A percentile compares a stretch with the other conserved stretches of the same genome.
Conservation (phyloP, 2,797 vertebrate species). For the Characodon lateralis region DNA sequence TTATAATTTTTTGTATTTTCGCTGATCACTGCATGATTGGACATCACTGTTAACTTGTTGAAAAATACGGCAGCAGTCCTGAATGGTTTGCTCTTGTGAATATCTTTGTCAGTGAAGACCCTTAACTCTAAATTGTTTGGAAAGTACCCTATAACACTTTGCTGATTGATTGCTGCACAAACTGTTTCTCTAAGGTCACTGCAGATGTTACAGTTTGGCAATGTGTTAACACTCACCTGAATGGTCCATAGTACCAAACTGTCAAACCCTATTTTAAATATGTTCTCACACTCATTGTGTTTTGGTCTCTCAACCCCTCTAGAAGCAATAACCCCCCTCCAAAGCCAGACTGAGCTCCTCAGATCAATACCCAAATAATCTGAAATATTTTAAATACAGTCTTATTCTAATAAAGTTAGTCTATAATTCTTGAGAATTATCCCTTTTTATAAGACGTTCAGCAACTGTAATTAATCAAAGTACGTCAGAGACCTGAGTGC, state of each 20-base stretch:
- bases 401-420: not conserved
- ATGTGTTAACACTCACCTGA: not conserved
- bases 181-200: not conserved
- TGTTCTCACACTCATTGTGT: not conserved
- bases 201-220: not conserved
- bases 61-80: not conserved
- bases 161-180: constrained; percentile 1
- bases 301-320: not conserved
- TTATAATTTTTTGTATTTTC: not conserved
- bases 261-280: not conserved
- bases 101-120: not conserved
- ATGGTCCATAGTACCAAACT: not conserved
- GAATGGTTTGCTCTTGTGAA: not conserved
- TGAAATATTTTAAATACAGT: not conserved
- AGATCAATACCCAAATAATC: not conserved
- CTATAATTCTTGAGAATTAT: not conserved
- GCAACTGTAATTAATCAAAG: constrained; percentile 26
- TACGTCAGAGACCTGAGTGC: constrained; percentile 11
- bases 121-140: not conserved
- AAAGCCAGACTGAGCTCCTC: not conserved
- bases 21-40: not conserved
- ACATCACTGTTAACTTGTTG: not conserved
- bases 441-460: constrained; percentile 8
- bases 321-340: not conserved
- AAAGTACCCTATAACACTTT: not conserved